Evolutionary conservation across 2,797 vertebrate genomes (phyloP).

Genomic region (Pteropus rufus): DNA sequence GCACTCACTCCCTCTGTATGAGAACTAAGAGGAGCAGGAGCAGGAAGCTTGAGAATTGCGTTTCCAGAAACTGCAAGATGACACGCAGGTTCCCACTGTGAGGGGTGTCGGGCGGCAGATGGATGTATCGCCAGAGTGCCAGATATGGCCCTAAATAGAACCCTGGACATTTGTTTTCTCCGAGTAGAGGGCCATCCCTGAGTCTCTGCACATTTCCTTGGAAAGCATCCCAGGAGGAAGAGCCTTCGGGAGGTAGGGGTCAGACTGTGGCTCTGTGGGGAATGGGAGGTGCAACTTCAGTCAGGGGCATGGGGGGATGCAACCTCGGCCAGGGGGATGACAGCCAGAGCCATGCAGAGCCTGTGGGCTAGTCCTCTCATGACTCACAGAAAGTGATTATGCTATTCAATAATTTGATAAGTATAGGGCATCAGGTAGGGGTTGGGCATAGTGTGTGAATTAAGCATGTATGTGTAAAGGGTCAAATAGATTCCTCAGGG

Average conservation of each 20-base stretch:
- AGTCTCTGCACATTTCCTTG: background rate
- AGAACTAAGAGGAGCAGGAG: background rate
- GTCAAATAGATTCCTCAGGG: background rate
- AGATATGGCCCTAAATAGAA: background rate
- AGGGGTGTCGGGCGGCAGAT: background rate
- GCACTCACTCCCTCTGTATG: rapidly evolving
- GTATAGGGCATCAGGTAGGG: background rate
- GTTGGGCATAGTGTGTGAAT: rapidly evolving
- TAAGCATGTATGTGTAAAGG: background rate
- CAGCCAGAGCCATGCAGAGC: background rate
- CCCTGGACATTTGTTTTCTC: background rate
- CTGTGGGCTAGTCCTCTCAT: background rate
- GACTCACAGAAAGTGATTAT: background rate
- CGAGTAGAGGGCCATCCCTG: background rate
- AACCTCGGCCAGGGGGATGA: background rate
- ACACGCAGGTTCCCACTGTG: background rate
- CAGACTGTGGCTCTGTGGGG: background rate
- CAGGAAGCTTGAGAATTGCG: background rate
- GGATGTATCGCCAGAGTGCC: background rate
- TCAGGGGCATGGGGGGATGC: background rate
- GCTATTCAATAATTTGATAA: background rate
- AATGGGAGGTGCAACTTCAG: too few relatives aligned
- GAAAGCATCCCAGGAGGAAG: background rate
- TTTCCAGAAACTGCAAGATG: background rate
- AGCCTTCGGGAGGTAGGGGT: rapidly evolving